Percentiles rank a stretch among this genome's conserved stretches.
Conservation (phyloP, 2,113 vertebrate species). For the Salvelinus sp. region DNA sequence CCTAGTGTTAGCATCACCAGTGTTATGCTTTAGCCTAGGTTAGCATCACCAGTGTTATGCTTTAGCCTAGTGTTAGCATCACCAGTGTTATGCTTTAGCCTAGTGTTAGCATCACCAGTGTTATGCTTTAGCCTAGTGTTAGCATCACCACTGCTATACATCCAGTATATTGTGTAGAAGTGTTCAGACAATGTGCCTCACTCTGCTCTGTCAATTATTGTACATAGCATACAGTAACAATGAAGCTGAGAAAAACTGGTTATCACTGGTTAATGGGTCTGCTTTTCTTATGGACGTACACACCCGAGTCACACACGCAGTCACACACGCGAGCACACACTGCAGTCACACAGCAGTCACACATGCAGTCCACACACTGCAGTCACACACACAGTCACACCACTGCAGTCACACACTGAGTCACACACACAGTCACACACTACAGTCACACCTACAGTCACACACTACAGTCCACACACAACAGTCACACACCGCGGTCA, state of each 20-base stretch:
- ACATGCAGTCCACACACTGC: too few relatives aligned
- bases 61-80: conserved; percentile 21
- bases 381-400: too few relatives aligned
- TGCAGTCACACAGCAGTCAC: too few relatives aligned
- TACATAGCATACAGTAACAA: conserved; percentile 51
- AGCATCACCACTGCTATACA: too few relatives aligned
- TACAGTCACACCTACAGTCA: too few relatives aligned
- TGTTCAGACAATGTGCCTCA: conserved; percentile 65
- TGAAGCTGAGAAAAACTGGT: too few relatives aligned
- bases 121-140: conserved; percentile 5
- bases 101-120: background rate
- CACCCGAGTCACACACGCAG: background rate
- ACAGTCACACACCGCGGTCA: too few relatives aligned
- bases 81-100: conserved; percentile 13
- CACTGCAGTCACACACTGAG: too few relatives aligned
- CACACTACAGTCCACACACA: too few relatives aligned
- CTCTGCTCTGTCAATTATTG: conserved; percentile 62
- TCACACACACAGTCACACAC: too few relatives aligned
- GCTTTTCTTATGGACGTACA: conserved; percentile 58
- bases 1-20: background rate
- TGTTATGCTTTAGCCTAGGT: background rate
- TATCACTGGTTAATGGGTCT: conserved; percentile 41
- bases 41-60: too few relatives aligned
- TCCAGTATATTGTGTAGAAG: conserved; percentile 17
- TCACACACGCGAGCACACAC: too few relatives aligned